These are phyloP conservation scores for Toxotes chatareus DNA, from an alignment of 2,113 vertebrate species.

Conservation along the genomic window DNA sequence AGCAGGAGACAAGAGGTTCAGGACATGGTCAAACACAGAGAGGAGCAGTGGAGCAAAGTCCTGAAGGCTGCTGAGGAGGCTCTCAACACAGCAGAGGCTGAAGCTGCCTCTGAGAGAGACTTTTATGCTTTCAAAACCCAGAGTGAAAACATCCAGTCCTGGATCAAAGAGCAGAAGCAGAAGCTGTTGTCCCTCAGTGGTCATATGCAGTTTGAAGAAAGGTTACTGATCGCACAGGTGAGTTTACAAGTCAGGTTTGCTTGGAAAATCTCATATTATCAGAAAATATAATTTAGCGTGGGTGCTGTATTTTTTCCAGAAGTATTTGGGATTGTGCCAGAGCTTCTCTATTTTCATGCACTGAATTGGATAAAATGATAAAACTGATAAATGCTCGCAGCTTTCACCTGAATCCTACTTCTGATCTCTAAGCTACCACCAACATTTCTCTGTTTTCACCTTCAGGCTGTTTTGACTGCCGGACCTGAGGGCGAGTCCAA, in stretches of 20 bases:
- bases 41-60: conserved; percentile 63
- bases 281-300: background rate
- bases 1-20: conserved; percentile 38
- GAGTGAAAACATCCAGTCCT: conserved; percentile 55
- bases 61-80: conserved; percentile 56
- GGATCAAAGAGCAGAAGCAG: conserved; percentile 74
- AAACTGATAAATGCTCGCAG: background rate
- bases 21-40: conserved; percentile 27
- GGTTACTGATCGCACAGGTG: conserved; percentile 67
- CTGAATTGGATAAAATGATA: background rate
- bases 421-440: background rate
- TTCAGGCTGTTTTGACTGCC: conserved; percentile 60
- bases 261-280: background rate
- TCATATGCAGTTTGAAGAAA: conserved; percentile 51
- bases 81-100: conserved; percentile 36
- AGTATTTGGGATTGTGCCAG: too few relatives aligned
- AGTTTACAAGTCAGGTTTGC: background rate
- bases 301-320: background rate
- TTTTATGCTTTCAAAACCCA: conserved; percentile 54
- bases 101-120: conserved; percentile 58
- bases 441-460: background rate
- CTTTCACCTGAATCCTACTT: background rate
- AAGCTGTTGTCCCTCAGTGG: conserved; percentile 52
- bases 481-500: conserved; percentile 69
- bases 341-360: background rate